A percentile compares a stretch with the other conserved stretches of the same genome.
These are phyloP conservation scores for Mugil cephalus DNA, from an alignment of 2,113 vertebrate genomes.

Conservation along the genomic window DNA sequence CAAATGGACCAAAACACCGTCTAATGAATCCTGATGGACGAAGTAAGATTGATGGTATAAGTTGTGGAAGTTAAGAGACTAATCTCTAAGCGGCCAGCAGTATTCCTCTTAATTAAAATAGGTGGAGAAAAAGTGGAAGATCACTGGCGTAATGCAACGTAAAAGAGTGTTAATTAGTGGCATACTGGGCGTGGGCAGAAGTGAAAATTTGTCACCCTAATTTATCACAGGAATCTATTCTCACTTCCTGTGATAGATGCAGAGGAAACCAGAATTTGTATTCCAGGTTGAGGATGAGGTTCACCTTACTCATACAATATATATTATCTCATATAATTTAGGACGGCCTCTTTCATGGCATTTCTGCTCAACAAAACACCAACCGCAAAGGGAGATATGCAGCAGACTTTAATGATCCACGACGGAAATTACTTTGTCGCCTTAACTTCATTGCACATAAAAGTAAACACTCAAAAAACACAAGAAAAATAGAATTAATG, in stretches of 20 bases:
- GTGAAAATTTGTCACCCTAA: slow-evolving; percentile 7
- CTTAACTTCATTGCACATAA: no score
- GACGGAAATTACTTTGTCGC: no score
- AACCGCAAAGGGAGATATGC: no score
- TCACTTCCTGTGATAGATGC: slow-evolving; percentile 7
- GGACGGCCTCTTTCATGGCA: not conserved
- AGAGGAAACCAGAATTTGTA: not conserved
- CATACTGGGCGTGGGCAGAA: slow-evolving; percentile 21
- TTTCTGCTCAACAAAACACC: not conserved
- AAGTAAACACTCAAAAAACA: no score
- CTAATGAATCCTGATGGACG: slow-evolving; percentile 37
- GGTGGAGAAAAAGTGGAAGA: slow-evolving; percentile 39
- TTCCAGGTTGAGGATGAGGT: not conserved
- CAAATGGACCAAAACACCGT: slow-evolving; percentile 48
- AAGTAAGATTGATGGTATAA: slow-evolving; percentile 52
- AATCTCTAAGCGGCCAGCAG: slow-evolving; percentile 45
- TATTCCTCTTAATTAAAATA: slow-evolving; percentile 59
- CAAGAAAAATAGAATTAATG: no score
- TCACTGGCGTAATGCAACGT: slow-evolving; percentile 34
- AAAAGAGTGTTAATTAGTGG: slow-evolving; percentile 56
- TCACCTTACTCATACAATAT: not conserved
- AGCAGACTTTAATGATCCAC: no score
- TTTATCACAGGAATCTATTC: slow-evolving; percentile 42
- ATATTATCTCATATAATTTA: not conserved
- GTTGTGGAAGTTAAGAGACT: slow-evolving; percentile 43